A percentile compares a stretch with the other conserved stretches of the same genome.
Evolutionary conservation across 2,113 vertebrate genomes (phyloP).

Genomic region (Pleuronectes platessa): DNA sequence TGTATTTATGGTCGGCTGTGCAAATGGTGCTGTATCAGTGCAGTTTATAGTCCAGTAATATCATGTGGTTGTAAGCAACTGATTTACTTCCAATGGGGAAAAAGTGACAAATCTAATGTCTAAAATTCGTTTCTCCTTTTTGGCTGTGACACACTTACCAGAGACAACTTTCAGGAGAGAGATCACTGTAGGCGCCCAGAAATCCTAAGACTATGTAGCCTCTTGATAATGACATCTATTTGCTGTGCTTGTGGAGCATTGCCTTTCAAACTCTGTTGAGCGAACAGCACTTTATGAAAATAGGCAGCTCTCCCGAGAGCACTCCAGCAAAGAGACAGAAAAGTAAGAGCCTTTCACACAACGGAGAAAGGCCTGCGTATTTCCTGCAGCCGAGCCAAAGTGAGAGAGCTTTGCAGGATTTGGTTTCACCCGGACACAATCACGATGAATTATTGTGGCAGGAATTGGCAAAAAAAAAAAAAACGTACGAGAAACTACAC

Average conservation of each 20-base stretch:
- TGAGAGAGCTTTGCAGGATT: conserved; percentile 37
- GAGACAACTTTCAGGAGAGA: conserved; percentile 40
- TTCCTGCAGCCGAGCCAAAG: conserved; percentile 44
- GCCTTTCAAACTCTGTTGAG: conserved; percentile 79
- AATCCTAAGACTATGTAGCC: conserved; percentile 66
- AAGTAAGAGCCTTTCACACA: conserved; percentile 77
- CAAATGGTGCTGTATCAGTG: conserved; percentile 21
- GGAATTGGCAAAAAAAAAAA: conserved; percentile 32
- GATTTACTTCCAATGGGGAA: too few species aligned
- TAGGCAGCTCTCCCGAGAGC: conserved; percentile 77
- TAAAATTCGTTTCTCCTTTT: conserved; percentile 30
- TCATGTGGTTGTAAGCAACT: conserved; percentile 1
- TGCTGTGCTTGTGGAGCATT: conserved; percentile 73
- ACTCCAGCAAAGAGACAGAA: conserved; percentile 76
- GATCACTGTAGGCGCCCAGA: conserved; percentile 36
- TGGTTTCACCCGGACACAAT: conserved; percentile 56
- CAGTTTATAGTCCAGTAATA: conserved; percentile 27
- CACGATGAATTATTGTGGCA: conserved; percentile 42
- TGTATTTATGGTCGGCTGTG: conserved; percentile 60
- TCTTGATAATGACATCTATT: conserved; percentile 82
- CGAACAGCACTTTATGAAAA: conserved; percentile 84
- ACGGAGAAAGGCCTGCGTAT: conserved; percentile 61
- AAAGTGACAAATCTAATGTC: conserved; percentile 19
- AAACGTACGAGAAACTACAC: neutral
- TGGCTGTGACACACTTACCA: conserved; percentile 8